Base-by-base conservation (phyloP, 2,888 invertebrate species). In the Lasioglossum pauxillum region DNA sequence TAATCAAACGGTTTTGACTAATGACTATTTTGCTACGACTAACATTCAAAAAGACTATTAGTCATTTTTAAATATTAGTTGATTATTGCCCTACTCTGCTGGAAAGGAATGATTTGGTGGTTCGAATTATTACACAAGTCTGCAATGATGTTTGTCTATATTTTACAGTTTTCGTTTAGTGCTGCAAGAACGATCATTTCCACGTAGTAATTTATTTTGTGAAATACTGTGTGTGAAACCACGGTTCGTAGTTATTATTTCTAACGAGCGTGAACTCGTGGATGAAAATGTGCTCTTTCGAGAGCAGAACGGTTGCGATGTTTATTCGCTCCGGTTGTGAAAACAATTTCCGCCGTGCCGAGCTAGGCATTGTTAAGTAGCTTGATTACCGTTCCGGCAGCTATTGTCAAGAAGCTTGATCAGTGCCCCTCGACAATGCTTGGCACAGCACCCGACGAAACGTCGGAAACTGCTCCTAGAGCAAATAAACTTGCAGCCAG, bases 351-450 rank as follows among this genome's bases (percentile, higher is more conserved):
- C 76, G 53, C 12, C 67, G 76, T 64, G 69, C 19, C 16, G 67
- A 57, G 23, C 71, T 38, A 57, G 53, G 41, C 53, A 72, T 72
- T 38, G 71, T 72, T 78, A 78, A 78, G 71, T 78, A 78, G 57
- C 71, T 78, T 78, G 78, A 78, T 78, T 78, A 72, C 71, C 38
- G 78, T 78, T 31, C 69, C 35, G 57, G 27, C 57, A 78, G 72
- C 41, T 60, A 74, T 82, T 78, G 77, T 71, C 74, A 23, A 78
- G 77, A 41, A 69, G 38, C 19, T 46, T 27, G 73, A 78, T 84
- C 69, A 10, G 69, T 35, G 46, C 69, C 64, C 53, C 57, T 71
- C 49, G 74, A 75, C 83, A 67, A 81, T 82, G 57, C 27, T 27
- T 41, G 31, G 27, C 49, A 23, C 78, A 46, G 73, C 77, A 75